Conservation (phyloP, 2,888 invertebrate species). For the Lochmaea crataegi region DNA sequence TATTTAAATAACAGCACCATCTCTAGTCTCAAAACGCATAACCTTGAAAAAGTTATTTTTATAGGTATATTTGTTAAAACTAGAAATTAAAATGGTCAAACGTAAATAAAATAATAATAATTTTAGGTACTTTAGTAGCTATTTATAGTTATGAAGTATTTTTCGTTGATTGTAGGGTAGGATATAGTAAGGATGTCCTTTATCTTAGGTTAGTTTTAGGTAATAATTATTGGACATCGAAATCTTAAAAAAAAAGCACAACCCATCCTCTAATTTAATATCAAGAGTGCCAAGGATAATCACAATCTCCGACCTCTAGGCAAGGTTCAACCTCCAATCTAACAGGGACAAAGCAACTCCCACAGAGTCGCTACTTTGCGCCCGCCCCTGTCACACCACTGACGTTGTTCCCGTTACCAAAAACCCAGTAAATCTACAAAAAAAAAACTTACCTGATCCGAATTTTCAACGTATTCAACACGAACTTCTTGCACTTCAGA, state of each 20-base stretch:
- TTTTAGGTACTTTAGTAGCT: too few relatives aligned
- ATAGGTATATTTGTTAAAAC: too few relatives aligned
- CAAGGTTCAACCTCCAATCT: slow-evolving; percentile 60
- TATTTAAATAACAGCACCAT: too few relatives aligned
- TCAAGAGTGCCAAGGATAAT: slow-evolving; percentile 44
- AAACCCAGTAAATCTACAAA: slow-evolving; percentile 32
- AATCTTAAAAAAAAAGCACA: slow-evolving; percentile 42
- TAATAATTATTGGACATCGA: slow-evolving; percentile 44
- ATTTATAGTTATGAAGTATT: too few relatives aligned
- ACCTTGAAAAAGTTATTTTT: too few relatives aligned
- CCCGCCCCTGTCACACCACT: slow-evolving; percentile 51
- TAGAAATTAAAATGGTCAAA: too few relatives aligned
- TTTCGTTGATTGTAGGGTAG: too few relatives aligned
- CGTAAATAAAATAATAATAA: too few relatives aligned
- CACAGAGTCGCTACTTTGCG: slow-evolving; percentile 51
- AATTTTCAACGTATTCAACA: slow-evolving; percentile 58
- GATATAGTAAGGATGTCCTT: background rate
- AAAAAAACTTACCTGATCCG: slow-evolving; percentile 56
- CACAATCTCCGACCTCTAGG: slow-evolving; percentile 45
- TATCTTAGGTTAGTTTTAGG: background rate
- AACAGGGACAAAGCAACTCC: slow-evolving; percentile 55
- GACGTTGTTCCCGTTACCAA: slow-evolving; percentile 32
- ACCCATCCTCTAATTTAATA: slow-evolving; percentile 43
- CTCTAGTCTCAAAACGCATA: too few relatives aligned
- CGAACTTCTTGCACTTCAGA: slow-evolving; percentile 54